Base-by-base conservation (phyloP, 2,113 vertebrate genomes). In the Halcyon senegalensis region DNA sequence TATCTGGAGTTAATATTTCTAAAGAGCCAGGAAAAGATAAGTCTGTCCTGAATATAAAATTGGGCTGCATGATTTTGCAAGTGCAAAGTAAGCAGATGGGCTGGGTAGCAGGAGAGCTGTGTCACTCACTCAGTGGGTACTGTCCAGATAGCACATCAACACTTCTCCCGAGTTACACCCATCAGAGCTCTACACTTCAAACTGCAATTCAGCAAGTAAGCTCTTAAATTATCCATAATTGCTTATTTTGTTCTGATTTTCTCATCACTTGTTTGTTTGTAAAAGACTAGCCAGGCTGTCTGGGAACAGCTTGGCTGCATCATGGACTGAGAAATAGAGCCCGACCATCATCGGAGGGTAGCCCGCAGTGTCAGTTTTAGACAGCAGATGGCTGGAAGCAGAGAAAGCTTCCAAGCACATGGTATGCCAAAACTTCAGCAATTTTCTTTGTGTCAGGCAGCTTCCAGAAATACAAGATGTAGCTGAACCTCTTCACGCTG, bases 231-330 rank as follows among this genome's bases (percentile, higher is more conserved):
- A 96, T 16, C 41, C 89, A 85, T 23, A 96, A 87, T 25, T 84
- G 74, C 80, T 87, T 89, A 78, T 87, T 96, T 93, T 95, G 62
- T 89, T 84, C 58, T 0, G 41, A 75, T 89, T 88, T 96, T 89
- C 96, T 96, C 50, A 13, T 58, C 84, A 58, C 73, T 60, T 90
- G 80, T 94, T 93, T 95, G 78, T 91, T 95, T 95, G 92, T 87
- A 89, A 91, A 91, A 92, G 94, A 82, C 87, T 39, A 82, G 87
- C 94, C 87, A 95, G 87, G 95, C 69, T 96, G 96, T 75, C 94
- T 95, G 80, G 81, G 94, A 97, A 96, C 95, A 97, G 92, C 86
- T 89, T 96, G 95, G 91, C 92, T 96, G 81, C 74, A 96, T 97
- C 95, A 92, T 6, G 77, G 87, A 30, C 94, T 84, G 91, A 69